These are phyloP conservation scores for Agelas oroides DNA, from an alignment of 37 sponge, comb jelly and placozoan species.

Conservation along the genomic window DNA sequence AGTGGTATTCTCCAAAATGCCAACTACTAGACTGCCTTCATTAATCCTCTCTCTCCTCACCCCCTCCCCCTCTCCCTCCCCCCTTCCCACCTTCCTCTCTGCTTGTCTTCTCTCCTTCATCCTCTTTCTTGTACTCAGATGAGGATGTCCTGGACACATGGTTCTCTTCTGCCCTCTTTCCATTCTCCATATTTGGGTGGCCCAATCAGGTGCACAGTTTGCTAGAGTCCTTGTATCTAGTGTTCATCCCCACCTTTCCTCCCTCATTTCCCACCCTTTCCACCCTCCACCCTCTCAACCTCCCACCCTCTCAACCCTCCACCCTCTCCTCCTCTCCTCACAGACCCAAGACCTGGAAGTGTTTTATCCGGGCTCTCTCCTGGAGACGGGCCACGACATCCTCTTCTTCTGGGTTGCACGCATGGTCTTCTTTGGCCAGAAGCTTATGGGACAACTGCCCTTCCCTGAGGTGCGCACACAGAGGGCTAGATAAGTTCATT, in stretches of 20 bases:
- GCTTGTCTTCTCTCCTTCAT: too few relatives aligned
- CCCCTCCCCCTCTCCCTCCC: too few relatives aligned
- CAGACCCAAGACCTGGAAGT: conserved; percentile 79
- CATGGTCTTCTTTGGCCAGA: conserved; percentile 95
- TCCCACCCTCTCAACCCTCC: conserved; percentile 2
- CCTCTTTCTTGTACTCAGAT: conserved; percentile 40
- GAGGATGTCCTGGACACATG: conserved; percentile 99
- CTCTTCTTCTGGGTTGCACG: conserved; percentile 99
- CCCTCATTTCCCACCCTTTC: background rate
- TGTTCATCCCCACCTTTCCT: background rate
- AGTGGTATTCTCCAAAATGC: too few relatives aligned
- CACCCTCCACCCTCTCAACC: background rate
- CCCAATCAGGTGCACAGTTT: conserved; percentile 70
- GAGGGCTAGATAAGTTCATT: too few relatives aligned
- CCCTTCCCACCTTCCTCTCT: too few relatives aligned
- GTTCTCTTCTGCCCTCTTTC: conserved; percentile 97
- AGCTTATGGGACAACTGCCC: conserved; percentile 91
- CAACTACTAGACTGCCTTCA: too few relatives aligned
- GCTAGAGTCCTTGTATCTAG: too few relatives aligned
- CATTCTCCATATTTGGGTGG: conserved; percentile 98
- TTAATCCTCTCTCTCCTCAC: too few relatives aligned
- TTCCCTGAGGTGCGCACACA: conserved; percentile 73
- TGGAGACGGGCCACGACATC: conserved; percentile 99
- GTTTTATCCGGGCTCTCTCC: conserved; percentile 90
- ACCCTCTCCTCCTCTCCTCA: background rate